Conservation (phyloP, 2,888 invertebrate species). For the Scaptomyza polygonia region DNA sequence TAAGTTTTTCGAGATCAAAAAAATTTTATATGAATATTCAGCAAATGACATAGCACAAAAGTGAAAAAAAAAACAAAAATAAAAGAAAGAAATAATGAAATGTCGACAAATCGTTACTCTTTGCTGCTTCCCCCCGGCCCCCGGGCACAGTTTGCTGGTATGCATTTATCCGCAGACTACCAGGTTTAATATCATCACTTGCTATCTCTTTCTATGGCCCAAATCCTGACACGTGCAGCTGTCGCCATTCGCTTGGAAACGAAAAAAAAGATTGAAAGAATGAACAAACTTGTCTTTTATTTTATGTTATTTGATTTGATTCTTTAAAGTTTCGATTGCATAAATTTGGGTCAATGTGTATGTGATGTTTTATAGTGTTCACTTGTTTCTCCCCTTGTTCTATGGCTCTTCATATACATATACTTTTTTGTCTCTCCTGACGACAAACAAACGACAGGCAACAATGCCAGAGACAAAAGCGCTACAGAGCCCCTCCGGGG, state of each 20-base stretch:
- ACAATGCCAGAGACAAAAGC: constrained; percentile 52
- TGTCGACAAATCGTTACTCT: constrained; percentile 14
- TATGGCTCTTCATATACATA: constrained; percentile 13
- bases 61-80: constrained; percentile 8
- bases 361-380: constrained; percentile 50
- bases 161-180: constrained; percentile 26
- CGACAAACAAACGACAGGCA: constrained; percentile 63
- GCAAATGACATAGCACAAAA: constrained; percentile 44
- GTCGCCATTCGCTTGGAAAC: constrained; percentile 13
- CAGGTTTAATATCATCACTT: constrained; percentile 32
- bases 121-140: neutral
- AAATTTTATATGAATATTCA: constrained; percentile 79
- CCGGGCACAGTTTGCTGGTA: constrained; percentile 18
- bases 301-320: constrained; percentile 53
- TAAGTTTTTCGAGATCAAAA: constrained; percentile 72
- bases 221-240: constrained; percentile 29
- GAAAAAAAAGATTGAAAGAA: neutral
- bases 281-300: constrained; percentile 29
- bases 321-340: constrained; percentile 66
- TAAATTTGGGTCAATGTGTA: constrained; percentile 70
- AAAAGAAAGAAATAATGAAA: constrained; percentile 6
- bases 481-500: constrained; percentile 36
- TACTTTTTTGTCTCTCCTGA: constrained; percentile 54
- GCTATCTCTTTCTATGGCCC: neutral
- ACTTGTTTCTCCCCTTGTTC: constrained; percentile 12